Evolutionary conservation across 2,113 vertebrate genomes (phyloP).

Genomic region (Morone saxatilis): DNA sequence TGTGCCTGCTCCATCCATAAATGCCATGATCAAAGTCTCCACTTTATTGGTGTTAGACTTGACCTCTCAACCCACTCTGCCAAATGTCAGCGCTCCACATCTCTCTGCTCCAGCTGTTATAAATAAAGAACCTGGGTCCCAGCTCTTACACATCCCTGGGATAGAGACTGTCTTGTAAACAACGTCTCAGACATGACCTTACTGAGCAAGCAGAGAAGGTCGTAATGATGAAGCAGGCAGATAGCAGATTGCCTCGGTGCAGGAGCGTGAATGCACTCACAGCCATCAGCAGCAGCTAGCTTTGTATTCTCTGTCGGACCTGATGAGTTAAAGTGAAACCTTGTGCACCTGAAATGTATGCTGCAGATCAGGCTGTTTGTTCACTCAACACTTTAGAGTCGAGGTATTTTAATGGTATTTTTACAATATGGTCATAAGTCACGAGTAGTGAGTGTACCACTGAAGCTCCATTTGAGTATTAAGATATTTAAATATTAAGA

Average conservation of each 20-base stretch:
- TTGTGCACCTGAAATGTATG: constrained; percentile 3
- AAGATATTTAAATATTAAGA: neutral
- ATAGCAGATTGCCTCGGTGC: constrained; percentile 11
- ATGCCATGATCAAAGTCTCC: constrained; percentile 94
- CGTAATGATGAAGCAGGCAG: constrained; percentile 28
- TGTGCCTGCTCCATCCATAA: constrained; percentile 92
- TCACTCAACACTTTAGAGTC: neutral
- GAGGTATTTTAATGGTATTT: constrained; percentile 17
- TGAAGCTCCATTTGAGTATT: neutral
- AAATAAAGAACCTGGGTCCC: constrained; percentile 90
- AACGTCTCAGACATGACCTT: constrained; percentile 69
- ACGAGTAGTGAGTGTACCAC: neutral
- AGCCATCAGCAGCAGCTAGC: neutral
- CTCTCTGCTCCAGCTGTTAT: constrained; percentile 93
- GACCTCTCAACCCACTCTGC: constrained; percentile 88
- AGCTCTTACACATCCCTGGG: constrained; percentile 75
- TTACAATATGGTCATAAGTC: neutral
- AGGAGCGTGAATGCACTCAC: constrained; percentile 12
- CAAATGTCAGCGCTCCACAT: constrained; percentile 84
- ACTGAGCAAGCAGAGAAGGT: constrained; percentile 36
- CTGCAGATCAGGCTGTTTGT: neutral
- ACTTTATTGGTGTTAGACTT: constrained; percentile 92
- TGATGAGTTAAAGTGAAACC: constrained; percentile 17
- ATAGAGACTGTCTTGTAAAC: constrained; percentile 77
- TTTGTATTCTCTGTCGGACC: neutral